A percentile compares a stretch with the other conserved stretches of the same genome.
These are phyloP conservation scores for Unio pictorum DNA, from an alignment of 2,888 invertebrate genomes.

Conservation along the genomic window DNA sequence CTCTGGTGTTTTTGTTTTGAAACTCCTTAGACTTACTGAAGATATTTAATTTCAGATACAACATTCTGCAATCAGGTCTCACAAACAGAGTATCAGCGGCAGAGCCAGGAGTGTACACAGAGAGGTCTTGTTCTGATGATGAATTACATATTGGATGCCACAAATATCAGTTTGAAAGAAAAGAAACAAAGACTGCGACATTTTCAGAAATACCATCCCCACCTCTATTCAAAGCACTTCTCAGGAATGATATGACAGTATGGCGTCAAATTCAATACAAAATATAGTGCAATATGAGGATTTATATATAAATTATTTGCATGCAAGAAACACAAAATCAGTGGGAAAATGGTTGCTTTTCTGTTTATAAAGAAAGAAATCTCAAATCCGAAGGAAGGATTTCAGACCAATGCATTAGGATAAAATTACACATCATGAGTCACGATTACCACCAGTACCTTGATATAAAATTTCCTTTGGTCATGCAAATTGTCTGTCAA, in stretches of 20 bases:
- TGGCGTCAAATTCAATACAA: background rate
- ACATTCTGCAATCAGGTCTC: constrained; percentile 58
- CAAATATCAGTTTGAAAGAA: constrained; percentile 64
- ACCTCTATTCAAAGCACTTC: constrained; percentile 64
- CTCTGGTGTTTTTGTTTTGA: background rate
- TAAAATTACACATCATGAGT: too few species aligned
- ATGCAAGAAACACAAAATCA: too few species aligned
- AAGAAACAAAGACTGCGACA: constrained; percentile 68
- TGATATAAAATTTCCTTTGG: too few species aligned
- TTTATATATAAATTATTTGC: background rate
- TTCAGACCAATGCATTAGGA: too few species aligned
- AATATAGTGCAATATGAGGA: constrained; percentile 1
- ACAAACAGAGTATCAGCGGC: constrained; percentile 51
- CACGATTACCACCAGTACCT: too few species aligned
- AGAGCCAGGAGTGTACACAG: constrained; percentile 58
- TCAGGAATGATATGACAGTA: constrained; percentile 44
- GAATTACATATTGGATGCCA: constrained; percentile 68
- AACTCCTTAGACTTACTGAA: background rate
- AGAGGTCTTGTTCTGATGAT: constrained; percentile 62
- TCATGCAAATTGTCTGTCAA: too few species aligned
- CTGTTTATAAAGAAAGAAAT: too few species aligned
- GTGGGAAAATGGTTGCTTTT: too few species aligned
- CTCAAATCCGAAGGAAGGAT: too few species aligned
- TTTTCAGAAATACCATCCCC: constrained; percentile 67
- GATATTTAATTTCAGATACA: constrained; percentile 43